Base-by-base conservation (phyloP, 2,797 vertebrate species). In the Hippocampus kuda region DNA sequence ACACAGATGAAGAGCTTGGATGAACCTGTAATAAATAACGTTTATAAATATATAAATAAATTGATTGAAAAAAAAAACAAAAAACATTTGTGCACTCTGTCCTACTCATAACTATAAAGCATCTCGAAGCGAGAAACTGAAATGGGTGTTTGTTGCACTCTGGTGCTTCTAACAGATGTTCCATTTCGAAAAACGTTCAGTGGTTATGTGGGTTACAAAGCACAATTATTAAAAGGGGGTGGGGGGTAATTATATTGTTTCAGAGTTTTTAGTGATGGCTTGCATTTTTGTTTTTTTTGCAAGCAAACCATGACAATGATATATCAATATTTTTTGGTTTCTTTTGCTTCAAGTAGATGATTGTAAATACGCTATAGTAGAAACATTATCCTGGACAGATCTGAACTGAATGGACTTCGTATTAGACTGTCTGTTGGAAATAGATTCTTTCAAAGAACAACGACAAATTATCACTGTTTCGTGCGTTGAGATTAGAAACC, bases 21-120 rank as follows among this genome's bases (percentile, higher is more conserved):
- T 72, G 85, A 86, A 85, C 87, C 88, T 90, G 87, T 90, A 84
- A 83, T 81, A 83, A 85, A 84, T 38, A 7, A 38, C 6, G 6
- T 88, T 91, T 91, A 92, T 92, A 91, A 88, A 91, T 90, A 90
- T 91, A 91, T 89, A 91, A 86, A 91, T 91, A 91, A 83, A 85
- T 70, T 8, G 77, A 81, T 67, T 6, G 34, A 38, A 38, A 38
- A 38, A 67, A 71, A 67, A 72, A 83, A 81, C 85, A 82, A 12
- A 54, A 62, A 74, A 79, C 85, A 88, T 91, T 91, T 90, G 88
- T 91, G 89, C 74, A 77, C 88, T 84, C 83, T 77, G 81, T 90
- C 84, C 84, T 85, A 81, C 84, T 88, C 82, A 86, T 91, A 91
- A 89, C 85, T 87, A 84, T 90, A 89, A 88, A 86, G 80, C 83